A percentile compares a stretch with the other conserved stretches of the same genome.
Evolutionary conservation across 2,888 invertebrate species (phyloP).

Genomic region (Brassicogethes aeneus): DNA sequence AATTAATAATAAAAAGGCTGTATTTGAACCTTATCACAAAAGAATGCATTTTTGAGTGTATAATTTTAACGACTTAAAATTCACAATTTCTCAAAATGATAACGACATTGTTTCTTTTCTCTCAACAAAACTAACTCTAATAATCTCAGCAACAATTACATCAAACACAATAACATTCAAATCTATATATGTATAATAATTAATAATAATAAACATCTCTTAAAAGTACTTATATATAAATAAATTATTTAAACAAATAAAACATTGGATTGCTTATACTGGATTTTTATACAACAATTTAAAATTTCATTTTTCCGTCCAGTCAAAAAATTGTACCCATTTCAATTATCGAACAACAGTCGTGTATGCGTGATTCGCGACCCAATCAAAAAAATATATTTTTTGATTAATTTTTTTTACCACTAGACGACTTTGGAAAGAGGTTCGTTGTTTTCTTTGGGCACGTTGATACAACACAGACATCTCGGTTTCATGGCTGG

Average conservation of each 20-base stretch:
- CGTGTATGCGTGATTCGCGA: too few relatives aligned
- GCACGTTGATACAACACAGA: neutral
- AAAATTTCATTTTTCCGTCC: neutral
- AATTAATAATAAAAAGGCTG: too few relatives aligned
- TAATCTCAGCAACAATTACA: conserved; percentile 26
- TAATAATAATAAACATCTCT: conserved; percentile 12
- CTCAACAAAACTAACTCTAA: conserved; percentile 7
- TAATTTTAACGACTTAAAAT: too few relatives aligned
- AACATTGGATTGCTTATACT: conserved; percentile 15
- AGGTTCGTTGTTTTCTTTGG: conserved; percentile 1
- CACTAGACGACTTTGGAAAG: neutral
- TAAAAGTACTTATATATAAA: conserved; percentile 5
- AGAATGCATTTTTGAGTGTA: too few relatives aligned
- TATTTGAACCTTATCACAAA: too few relatives aligned
- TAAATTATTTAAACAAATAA: conserved; percentile 11
- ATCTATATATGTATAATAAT: conserved; percentile 3
- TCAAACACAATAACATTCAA: conserved; percentile 10
- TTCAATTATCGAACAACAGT: too few relatives aligned
- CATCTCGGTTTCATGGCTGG: too few relatives aligned
- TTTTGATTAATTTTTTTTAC: neutral
- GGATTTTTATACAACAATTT: conserved; percentile 4
- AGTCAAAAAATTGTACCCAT: conserved; percentile 2
- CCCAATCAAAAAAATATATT: neutral
- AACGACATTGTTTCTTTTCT: too few relatives aligned
- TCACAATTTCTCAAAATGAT: too few relatives aligned